Evolutionary conservation across 2,888 invertebrate species (phyloP).

Genomic region (Rhimphoctona megacephalus): DNA sequence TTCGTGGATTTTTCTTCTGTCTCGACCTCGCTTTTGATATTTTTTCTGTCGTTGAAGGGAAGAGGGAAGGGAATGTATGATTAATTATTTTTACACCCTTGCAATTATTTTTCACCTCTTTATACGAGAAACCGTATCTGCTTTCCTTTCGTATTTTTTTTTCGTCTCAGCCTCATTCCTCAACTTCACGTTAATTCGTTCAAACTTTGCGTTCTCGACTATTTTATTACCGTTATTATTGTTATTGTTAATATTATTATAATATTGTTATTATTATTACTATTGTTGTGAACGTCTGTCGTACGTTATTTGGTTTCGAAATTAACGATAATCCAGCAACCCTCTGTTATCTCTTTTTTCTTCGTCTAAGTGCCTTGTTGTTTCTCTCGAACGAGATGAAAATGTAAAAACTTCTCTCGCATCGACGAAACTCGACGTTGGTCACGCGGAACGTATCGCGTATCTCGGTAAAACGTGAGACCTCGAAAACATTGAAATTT

Average conservation of each 20-base stretch:
- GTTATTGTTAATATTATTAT: background rate
- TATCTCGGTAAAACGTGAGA: constrained; percentile 19
- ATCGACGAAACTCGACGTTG: constrained; percentile 73
- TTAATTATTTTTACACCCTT: constrained; percentile 6
- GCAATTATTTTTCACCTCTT: background rate
- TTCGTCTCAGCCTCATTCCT: background rate
- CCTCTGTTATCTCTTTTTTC: constrained; percentile 56
- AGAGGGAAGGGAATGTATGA: background rate
- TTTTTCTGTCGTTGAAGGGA: background rate
- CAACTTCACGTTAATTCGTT: background rate
- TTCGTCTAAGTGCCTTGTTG: constrained; percentile 51
- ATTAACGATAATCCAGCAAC: background rate
- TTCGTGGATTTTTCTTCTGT: background rate
- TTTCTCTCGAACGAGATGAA: constrained; percentile 73
- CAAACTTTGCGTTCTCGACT: background rate
- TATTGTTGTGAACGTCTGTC: background rate
- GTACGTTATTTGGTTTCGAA: constrained; percentile 1
- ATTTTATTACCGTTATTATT: constrained; percentile 25
- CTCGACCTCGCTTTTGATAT: background rate
- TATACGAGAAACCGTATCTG: background rate
- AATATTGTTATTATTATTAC: constrained; percentile 11
- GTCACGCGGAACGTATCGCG: constrained; percentile 72
- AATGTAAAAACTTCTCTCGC: constrained; percentile 69
- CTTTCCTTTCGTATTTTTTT: background rate
- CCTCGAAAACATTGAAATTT: constrained; percentile 11